Evolutionary conservation across 2,888 invertebrate genomes (phyloP), one percentile per base, ranked within the genome.

Genomic region (Erebia aethiops): DNA sequence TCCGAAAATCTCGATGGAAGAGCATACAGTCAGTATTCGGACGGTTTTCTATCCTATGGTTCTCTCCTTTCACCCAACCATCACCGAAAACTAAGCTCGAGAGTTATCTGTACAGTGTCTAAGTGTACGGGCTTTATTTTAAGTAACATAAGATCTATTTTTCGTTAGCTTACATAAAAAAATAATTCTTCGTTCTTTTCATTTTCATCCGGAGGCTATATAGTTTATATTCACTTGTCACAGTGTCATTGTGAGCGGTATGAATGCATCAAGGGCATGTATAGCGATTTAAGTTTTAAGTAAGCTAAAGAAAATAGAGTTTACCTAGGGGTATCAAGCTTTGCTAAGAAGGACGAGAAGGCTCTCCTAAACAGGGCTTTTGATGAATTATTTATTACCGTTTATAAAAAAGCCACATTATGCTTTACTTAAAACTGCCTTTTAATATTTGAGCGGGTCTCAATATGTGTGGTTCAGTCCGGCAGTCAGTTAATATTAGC

Each of bases 11-110:
- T 0, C 94, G 97, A 65, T 98, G 99, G 97, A 97, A 98, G 94
- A 98, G 98, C 82, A 96, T 99, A 79, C 98, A 98, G 85, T 96
- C 98, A 0, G 99, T 99, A 4, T 99, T 99, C 89, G 99, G 99
- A 35, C 95, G 98, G 14, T 99, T 99, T 89, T 98, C 98, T 0
- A 87, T 99, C 69, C 95, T 97, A 4, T 99, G 99, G 99, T 96
- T 99, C 83, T 98, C 97, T 16, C 99, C 99, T 0, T 99, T 99
- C 87, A 96, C 97, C 10, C 95, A 97, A 76, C 98, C 98, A 9
- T 95, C 96, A 72, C 95, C 96, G 66, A 97, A 97, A 87, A 95
- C 95, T 63, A 97, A 97, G 88, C 94, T 96, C 77, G 97, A 97
- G 82, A 95, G 95, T 81, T 97, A 97, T 88, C 94, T 98, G 79